Percentiles rank a stretch among this genome's conserved stretches.
These are phyloP conservation scores for Mimumesa dahlbomi DNA, from an alignment of 2,888 invertebrate species.

Conservation along the genomic window DNA sequence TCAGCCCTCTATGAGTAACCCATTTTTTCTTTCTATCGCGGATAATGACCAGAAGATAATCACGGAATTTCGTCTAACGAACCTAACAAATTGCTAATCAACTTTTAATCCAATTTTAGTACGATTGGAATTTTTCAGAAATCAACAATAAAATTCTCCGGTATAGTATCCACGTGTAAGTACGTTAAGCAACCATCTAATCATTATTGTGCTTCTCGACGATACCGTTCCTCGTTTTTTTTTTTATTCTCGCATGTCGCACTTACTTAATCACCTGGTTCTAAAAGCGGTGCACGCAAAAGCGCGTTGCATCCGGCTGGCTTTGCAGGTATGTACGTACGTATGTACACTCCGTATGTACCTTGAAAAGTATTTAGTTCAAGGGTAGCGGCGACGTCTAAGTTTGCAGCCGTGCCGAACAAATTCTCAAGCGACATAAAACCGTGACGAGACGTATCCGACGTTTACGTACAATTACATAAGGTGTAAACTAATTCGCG, in stretches of 20 bases:
- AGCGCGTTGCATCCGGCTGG: slow-evolving; percentile 52
- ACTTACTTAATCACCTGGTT: slow-evolving; percentile 41
- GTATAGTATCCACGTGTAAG: not conserved
- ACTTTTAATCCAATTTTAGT: too few species aligned
- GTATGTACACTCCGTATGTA: slow-evolving; percentile 33
- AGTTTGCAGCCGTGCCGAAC: slow-evolving; percentile 62
- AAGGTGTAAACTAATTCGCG: not conserved
- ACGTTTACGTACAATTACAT: slow-evolving; percentile 14
- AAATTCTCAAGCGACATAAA: slow-evolving; percentile 59
- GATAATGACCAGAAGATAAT: slow-evolving; percentile 16
- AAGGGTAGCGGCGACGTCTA: slow-evolving; percentile 67
- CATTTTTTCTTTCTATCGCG: slow-evolving; percentile 16
- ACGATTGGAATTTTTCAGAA: not conserved
- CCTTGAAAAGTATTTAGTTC: slow-evolving; percentile 68
- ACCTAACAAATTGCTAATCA: too few species aligned
- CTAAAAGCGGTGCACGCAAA: slow-evolving; percentile 52
- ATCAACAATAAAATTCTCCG: not conserved
- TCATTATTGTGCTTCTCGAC: not conserved
- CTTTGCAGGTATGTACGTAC: slow-evolving; percentile 43
- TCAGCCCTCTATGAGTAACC: slow-evolving; percentile 9
- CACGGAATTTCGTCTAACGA: slow-evolving; percentile 6
- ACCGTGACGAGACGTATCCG: slow-evolving; percentile 43
- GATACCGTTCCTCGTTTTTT: slow-evolving; percentile 19
- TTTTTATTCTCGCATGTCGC: slow-evolving; percentile 50
- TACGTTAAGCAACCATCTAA: not conserved